These are phyloP conservation scores for Nestor notabilis DNA, from an alignment of 2,113 vertebrate species.

Conservation along the genomic window DNA sequence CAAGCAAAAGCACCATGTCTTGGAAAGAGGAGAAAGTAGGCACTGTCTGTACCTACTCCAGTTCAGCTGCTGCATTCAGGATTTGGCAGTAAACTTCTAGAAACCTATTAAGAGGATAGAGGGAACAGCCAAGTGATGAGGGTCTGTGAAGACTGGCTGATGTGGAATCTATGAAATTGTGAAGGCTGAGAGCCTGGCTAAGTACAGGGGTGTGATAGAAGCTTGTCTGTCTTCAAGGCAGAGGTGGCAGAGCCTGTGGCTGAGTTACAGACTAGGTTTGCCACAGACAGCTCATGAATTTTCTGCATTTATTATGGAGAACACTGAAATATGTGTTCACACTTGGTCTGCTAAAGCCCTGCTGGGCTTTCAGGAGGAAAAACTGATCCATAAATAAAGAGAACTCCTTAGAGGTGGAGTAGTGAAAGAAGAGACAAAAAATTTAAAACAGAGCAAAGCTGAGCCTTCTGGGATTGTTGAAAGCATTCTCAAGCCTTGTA, in stretches of 20 bases:
- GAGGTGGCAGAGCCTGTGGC: not conserved
- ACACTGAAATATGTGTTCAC: slow-evolving; percentile 9
- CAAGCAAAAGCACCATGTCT: not conserved
- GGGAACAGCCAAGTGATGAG: not conserved
- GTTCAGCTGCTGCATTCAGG: not conserved
- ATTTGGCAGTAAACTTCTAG: not conserved
- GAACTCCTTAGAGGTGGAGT: not conserved
- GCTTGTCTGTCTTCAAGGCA: not conserved
- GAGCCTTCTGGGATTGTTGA: not conserved
- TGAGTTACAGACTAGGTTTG: not conserved
- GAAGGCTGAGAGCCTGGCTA: not conserved
- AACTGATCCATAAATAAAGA: slow-evolving; percentile 17
- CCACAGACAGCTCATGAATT: slow-evolving; percentile 3
- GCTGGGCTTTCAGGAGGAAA: slow-evolving; percentile 4
- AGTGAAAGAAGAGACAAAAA: not conserved
- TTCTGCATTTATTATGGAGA: slow-evolving; percentile 10
- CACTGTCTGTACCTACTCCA: not conserved
- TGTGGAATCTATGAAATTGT: not conserved
- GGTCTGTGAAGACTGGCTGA: not conserved
- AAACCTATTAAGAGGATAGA: not conserved
- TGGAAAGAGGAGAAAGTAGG: not conserved
- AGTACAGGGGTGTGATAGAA: not conserved
- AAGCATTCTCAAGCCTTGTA: not conserved
- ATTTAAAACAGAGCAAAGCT: not conserved
- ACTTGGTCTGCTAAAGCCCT: not conserved